Evolutionary conservation across 2,113 vertebrate species (phyloP).

Genomic region (Cricetomys ansorgei): DNA sequence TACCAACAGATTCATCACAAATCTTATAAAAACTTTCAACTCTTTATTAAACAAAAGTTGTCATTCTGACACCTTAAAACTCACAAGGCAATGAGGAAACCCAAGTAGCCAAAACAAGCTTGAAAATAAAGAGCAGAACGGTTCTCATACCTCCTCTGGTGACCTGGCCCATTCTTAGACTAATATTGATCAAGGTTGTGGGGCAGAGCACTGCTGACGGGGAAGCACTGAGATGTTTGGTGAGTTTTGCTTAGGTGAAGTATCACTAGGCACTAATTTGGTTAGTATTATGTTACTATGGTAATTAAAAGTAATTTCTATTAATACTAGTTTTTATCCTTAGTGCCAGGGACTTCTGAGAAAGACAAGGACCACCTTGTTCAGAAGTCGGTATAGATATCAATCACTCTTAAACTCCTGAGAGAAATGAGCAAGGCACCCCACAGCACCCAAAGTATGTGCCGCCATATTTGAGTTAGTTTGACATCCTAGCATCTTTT

Average conservation of each 20-base stretch:
- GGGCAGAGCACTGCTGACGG: neutral
- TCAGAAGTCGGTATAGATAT: neutral
- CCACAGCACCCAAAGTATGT: neutral
- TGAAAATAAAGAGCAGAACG: neutral
- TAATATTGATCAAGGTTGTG: neutral
- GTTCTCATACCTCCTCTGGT: neutral
- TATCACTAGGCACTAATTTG: neutral
- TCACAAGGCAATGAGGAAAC: neutral
- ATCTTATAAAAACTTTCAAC: too few species aligned
- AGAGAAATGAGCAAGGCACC: constrained; percentile 35
- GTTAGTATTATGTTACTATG: neutral
- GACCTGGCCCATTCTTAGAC: neutral
- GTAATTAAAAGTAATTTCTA: constrained; percentile 34
- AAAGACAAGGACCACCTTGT: neutral
- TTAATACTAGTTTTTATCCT: neutral
- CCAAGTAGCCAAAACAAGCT: neutral
- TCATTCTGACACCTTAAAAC: neutral
- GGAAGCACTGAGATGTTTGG: neutral
- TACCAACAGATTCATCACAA: neutral
- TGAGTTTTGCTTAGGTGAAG: neutral
- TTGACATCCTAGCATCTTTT: constrained; percentile 4
- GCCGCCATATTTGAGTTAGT: neutral
- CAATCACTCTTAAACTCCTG: neutral
- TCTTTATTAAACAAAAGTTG: neutral
- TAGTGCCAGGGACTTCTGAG: neutral